phyloP scores from a whole-genome alignment of 2,888 invertebrate species.

The Pharmacophagus antenor region DNA sequence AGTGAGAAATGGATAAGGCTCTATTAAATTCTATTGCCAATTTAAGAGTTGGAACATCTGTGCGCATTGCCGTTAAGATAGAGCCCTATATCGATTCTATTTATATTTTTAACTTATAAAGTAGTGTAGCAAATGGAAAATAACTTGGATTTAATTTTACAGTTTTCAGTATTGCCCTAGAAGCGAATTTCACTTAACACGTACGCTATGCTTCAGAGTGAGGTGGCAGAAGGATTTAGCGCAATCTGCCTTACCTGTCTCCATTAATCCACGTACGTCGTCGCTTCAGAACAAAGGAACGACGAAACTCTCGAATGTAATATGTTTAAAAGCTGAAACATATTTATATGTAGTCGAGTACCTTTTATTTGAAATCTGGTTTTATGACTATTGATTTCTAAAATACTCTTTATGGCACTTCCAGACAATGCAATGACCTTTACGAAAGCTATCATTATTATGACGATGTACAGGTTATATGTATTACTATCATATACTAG shows the following conservation, averaged over 20 bases:
- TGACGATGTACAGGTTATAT: background rate
- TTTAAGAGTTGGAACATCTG: too few species aligned
- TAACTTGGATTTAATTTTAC: background rate
- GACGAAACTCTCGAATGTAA: background rate
- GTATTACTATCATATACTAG: background rate
- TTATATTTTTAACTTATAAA: background rate
- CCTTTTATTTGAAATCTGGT: background rate
- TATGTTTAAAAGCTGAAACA: background rate
- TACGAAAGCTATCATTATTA: background rate
- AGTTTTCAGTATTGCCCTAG: background rate
- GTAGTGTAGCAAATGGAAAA: background rate
- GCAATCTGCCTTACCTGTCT: slow-evolving; percentile 18
- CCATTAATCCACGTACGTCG: background rate
- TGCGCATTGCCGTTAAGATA: too few species aligned
- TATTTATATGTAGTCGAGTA: background rate
- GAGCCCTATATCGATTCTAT: too few species aligned
- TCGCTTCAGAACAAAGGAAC: background rate
- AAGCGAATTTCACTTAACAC: background rate
- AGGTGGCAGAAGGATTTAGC: background rate
- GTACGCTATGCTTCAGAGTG: background rate
- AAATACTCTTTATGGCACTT: background rate
- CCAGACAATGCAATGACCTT: background rate
- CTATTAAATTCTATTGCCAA: too few species aligned
- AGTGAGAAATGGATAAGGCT: too few species aligned
- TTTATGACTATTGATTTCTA: background rate